A percentile compares a stretch with the other conserved stretches of the same genome.
Evolutionary conservation across 2,888 invertebrate species (phyloP).

Genomic region (Chrysina gloriosa): DNA sequence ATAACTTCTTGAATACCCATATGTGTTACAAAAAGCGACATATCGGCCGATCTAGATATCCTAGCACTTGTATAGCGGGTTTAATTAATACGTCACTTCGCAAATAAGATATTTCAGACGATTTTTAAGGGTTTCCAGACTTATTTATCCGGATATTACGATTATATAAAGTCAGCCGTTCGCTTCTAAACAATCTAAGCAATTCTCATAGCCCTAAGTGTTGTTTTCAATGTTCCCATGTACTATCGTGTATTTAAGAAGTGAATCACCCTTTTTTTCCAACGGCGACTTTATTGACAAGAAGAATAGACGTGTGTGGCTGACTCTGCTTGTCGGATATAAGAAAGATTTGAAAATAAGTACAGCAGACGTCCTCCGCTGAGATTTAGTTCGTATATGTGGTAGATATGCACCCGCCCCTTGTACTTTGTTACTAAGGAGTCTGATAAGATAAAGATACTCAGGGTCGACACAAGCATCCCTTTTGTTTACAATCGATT

Average conservation of each 20-base stretch:
- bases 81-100: constrained; percentile 43
- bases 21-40: constrained; percentile 50
- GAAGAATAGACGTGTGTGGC: neutral
- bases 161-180: constrained; percentile 44
- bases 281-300: neutral
- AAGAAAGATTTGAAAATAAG: no score
- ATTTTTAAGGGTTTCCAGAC: neutral
- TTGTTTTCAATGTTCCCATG: constrained; percentile 45
- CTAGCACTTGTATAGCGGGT: constrained; percentile 40
- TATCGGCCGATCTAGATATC: constrained; percentile 46
- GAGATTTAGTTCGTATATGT: no score
- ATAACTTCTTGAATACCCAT: constrained; percentile 44
- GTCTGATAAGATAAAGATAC: no score
- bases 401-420: no score
- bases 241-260: constrained; percentile 35
- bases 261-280: neutral
- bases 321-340: no score
- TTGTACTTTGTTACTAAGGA: no score
- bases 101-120: constrained; percentile 43
- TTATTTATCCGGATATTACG: constrained; percentile 27
- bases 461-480: no score
- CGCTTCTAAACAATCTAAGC: constrained; percentile 38
- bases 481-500: no score
- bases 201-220: constrained; percentile 41
- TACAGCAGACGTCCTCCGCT: no score